Conservation (phyloP, 2,113 vertebrate species). For the Phodopus roborovskii region DNA sequence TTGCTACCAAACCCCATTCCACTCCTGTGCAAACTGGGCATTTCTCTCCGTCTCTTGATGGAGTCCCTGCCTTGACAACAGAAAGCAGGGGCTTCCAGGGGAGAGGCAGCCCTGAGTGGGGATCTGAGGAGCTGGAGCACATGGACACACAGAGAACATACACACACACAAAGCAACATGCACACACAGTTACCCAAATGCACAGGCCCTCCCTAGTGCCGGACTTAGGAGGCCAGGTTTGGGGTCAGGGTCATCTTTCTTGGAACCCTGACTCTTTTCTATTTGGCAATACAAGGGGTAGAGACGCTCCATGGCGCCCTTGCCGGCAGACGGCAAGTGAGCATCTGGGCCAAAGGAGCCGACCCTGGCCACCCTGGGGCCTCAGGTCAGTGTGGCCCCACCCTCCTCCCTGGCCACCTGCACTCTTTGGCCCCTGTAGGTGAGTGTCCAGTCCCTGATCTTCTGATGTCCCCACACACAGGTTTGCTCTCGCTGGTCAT, state of each 20-base stretch:
- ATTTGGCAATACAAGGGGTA: constrained; percentile 70
- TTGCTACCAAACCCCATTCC: constrained; percentile 27
- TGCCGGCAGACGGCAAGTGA: constrained; percentile 50
- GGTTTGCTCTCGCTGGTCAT: constrained; percentile 43
- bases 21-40: constrained; percentile 47
- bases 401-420: neutral
- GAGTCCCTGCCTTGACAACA: constrained; percentile 30
- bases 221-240: constrained; percentile 14
- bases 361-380: neutral
- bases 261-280: constrained; percentile 65
- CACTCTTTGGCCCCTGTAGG: constrained; percentile 70
- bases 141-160: constrained; percentile 51
- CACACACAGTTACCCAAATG: constrained; percentile 36
- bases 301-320: constrained; percentile 27
- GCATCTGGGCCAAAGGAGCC: neutral
- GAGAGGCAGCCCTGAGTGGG: constrained; percentile 45
- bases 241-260: constrained; percentile 41
- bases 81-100: constrained; percentile 57
- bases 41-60: constrained; percentile 20
- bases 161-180: constrained; percentile 35
- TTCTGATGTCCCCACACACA: neutral
- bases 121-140: constrained; percentile 49
- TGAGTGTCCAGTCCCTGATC: constrained; percentile 40
- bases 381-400: constrained; percentile 14
- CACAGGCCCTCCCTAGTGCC: constrained; percentile 43